A percentile compares a stretch with the other conserved stretches of the same genome.
These are phyloP conservation scores for Hoplias malabaricus DNA, from an alignment of 2,113 vertebrate genomes.

Conservation along the genomic window DNA sequence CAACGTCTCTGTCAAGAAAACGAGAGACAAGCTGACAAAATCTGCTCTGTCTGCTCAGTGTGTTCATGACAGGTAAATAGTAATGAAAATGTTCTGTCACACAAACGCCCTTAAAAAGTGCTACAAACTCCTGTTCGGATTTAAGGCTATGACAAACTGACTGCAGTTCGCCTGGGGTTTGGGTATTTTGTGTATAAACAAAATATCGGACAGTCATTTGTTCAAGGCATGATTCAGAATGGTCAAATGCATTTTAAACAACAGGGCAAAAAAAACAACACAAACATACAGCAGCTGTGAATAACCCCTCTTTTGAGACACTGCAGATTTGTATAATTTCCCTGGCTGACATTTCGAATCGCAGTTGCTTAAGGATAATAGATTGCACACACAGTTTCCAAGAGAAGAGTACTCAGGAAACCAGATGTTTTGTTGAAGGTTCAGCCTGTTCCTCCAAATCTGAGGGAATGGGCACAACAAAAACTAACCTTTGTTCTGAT, in stretches of 20 bases:
- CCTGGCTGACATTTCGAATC: not conserved
- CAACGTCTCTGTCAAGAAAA: not conserved
- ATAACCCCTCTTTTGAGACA: not conserved
- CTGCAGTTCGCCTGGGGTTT: not conserved
- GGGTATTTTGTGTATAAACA: not conserved
- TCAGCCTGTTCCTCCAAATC: not conserved
- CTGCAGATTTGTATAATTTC: not conserved
- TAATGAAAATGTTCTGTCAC: not conserved
- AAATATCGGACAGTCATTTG: slow-evolving; percentile 13
- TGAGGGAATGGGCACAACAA: not conserved
- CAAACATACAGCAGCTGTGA: not conserved
- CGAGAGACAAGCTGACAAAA: not conserved
- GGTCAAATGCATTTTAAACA: not conserved
- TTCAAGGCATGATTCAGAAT: not conserved
- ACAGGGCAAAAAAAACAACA: not conserved
- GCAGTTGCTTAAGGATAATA: not conserved
- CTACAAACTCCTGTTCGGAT: not conserved
- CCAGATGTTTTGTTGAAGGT: slow-evolving; percentile 15
- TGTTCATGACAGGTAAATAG: not conserved
- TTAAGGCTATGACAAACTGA: not conserved
- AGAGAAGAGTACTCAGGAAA: not conserved
- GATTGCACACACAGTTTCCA: not conserved
- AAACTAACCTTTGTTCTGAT: not conserved
- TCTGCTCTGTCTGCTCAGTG: not conserved
- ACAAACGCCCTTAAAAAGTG: not conserved